Conservation (phyloP, 2,113 vertebrate species). For the Pterocles gutturalis region DNA sequence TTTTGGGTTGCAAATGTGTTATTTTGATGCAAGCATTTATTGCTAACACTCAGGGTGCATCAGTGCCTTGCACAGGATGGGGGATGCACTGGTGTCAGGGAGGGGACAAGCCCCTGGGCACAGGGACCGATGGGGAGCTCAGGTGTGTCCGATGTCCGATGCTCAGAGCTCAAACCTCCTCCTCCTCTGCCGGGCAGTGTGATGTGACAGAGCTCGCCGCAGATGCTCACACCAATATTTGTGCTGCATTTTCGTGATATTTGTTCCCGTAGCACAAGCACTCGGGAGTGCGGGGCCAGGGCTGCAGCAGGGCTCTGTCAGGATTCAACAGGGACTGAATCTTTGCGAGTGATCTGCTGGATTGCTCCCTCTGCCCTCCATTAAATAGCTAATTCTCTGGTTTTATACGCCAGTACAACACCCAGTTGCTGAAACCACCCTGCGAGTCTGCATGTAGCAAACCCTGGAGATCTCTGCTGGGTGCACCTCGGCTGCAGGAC, state of each 20-base stretch:
- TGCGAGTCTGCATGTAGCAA: accelerated
- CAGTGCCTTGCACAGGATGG: background rate
- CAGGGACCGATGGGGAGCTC: accelerated
- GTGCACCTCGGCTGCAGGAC: accelerated
- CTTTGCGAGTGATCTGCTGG: too few species aligned
- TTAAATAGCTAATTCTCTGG: background rate
- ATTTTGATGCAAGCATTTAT: accelerated
- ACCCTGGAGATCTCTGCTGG: background rate
- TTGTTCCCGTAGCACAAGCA: accelerated
- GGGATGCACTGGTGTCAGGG: accelerated
- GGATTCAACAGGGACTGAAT: background rate
- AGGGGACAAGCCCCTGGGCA: background rate
- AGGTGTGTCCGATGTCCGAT: accelerated
- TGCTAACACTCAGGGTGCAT: background rate
- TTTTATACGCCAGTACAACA: background rate
- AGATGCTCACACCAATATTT: accelerated
- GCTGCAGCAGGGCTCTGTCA: background rate
- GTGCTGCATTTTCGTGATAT: background rate
- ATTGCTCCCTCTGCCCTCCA: background rate
- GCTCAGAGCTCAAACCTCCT: background rate
- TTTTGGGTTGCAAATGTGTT: background rate
- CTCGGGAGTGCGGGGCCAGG: accelerated
- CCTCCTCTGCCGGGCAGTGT: background rate
- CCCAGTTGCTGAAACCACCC: accelerated
- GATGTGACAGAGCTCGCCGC: background rate